phyloP scores from a whole-genome alignment of 1,140 invertebrate species.

The Octopus bimaculoides region DNA sequence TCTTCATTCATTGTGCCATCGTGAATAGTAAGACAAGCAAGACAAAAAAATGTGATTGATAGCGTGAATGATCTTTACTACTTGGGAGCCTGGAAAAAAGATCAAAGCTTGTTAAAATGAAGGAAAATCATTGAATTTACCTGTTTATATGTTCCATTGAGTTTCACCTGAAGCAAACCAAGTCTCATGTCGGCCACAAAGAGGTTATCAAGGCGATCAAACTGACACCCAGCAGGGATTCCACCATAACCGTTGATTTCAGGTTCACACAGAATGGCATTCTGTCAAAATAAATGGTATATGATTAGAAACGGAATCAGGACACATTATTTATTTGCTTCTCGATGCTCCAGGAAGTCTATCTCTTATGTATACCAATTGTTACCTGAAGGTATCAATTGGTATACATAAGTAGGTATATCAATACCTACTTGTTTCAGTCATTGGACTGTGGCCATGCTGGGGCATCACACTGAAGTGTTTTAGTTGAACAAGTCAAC shows the following conservation, averaged over 20 bases:
- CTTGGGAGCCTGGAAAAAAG: too few species aligned
- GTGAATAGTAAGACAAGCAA: too few species aligned
- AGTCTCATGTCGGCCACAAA: constrained; percentile 53
- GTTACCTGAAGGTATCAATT: background rate
- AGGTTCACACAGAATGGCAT: constrained; percentile 38
- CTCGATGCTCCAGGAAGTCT: background rate
- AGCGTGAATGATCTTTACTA: too few species aligned
- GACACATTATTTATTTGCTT: background rate
- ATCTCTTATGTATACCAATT: background rate
- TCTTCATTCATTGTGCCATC: too few species aligned
- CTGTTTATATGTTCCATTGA: constrained; percentile 40
- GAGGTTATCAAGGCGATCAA: constrained; percentile 42
- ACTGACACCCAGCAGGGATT: constrained; percentile 50
- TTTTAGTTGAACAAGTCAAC: too few species aligned
- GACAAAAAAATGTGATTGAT: too few species aligned
- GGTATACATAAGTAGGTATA: too few species aligned
- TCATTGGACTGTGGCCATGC: too few species aligned
- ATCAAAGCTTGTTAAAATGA: too few species aligned
- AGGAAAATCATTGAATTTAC: constrained; percentile 18
- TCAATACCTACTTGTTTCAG: too few species aligned
- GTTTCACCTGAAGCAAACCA: constrained; percentile 44
- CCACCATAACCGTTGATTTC: constrained; percentile 38
- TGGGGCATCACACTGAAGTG: too few species aligned
- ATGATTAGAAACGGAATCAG: background rate
- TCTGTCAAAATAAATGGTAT: constrained; percentile 19